Conservation (phyloP, 2,797 vertebrate genomes). For the Leptatherina wallacei region DNA sequence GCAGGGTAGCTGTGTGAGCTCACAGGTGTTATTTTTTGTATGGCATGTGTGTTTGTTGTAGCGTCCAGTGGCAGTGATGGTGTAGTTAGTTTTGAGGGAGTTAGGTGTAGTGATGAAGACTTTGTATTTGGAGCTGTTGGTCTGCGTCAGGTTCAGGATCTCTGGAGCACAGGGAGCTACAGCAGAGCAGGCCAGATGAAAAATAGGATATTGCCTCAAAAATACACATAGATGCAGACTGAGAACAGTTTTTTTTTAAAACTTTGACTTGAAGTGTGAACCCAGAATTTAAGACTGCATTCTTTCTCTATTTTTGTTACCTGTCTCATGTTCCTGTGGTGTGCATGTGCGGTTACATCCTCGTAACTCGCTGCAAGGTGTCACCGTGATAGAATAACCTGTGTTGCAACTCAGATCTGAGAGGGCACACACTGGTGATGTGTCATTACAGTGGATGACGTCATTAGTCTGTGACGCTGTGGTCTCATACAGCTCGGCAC, state of each 20-base stretch:
- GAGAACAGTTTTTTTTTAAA: neutral
- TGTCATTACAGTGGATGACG: constrained; percentile 86
- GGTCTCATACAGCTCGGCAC: constrained; percentile 89
- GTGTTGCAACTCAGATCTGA: constrained; percentile 88
- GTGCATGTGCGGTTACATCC: constrained; percentile 86
- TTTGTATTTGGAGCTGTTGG: constrained; percentile 70
- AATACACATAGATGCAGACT: neutral
- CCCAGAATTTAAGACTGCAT: neutral
- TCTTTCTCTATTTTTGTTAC: constrained; percentile 68
- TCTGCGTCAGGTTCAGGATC: constrained; percentile 86
- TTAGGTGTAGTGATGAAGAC: constrained; percentile 85
- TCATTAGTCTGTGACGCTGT: constrained; percentile 75
- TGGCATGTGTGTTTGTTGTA: constrained; percentile 76
- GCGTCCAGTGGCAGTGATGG: constrained; percentile 78
- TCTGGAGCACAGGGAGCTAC: constrained; percentile 92
- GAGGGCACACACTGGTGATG: constrained; percentile 85
- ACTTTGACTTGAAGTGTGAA: neutral
- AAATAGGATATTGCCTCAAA: neutral
- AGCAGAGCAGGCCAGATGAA: constrained; percentile 1
- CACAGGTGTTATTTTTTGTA: constrained; percentile 73
- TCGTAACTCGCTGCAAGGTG: constrained; percentile 87
- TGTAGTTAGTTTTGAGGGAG: constrained; percentile 78
- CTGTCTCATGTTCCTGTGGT: constrained; percentile 82
- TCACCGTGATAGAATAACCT: constrained; percentile 85
- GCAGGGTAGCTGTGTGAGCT: constrained; percentile 85